phyloP scores from a whole-genome alignment of 2,797 vertebrate genomes.

The Peromyscus attwateri region DNA sequence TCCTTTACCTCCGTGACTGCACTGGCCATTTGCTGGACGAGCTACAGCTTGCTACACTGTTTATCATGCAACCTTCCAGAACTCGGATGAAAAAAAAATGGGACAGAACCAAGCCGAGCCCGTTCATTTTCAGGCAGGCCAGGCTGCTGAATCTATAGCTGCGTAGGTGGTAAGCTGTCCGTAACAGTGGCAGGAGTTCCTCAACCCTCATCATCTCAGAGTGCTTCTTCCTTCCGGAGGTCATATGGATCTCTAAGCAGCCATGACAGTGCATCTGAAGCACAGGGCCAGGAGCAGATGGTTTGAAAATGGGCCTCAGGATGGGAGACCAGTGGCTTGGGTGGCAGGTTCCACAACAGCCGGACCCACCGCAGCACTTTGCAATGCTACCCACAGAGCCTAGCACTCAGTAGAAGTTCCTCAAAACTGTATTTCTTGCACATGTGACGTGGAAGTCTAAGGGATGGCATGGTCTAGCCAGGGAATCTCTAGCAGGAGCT shows the following conservation, averaged over 20 bases:
- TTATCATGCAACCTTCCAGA: neutral
- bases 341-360: neutral
- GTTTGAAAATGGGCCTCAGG: neutral
- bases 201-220: neutral
- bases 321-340: neutral
- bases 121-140: neutral
- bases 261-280: neutral
- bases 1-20: neutral
- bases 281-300: neutral
- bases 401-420: neutral
- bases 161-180: neutral
- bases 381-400: neutral
- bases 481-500: neutral
- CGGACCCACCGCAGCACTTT: neutral
- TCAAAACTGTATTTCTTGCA: neutral
- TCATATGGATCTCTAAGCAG: neutral
- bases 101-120: neutral
- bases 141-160: neutral
- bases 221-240: neutral
- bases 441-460: neutral
- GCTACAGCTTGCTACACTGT: neutral
- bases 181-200: neutral
- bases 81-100: neutral
- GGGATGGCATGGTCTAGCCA: neutral
- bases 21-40: neutral